Percentiles rank a stretch among this genome's conserved stretches.
These are phyloP conservation scores for Phoxinus phoxinus DNA, from an alignment of 2,113 vertebrate genomes.

Conservation along the genomic window DNA sequence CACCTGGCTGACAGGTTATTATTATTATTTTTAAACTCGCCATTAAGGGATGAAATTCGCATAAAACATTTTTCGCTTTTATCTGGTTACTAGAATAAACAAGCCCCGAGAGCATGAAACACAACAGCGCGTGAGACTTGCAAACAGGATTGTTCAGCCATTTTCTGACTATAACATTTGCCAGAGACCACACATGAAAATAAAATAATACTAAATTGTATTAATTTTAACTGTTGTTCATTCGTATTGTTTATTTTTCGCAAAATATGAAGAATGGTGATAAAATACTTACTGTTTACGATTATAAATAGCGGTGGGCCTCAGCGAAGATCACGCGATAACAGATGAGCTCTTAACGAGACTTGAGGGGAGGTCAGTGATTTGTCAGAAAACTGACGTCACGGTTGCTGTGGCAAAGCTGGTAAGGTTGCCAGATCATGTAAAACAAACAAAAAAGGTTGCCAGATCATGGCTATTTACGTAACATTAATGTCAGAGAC, in stretches of 20 bases:
- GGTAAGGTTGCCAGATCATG: conserved; percentile 33
- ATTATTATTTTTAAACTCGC: neutral
- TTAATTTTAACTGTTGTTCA: neutral
- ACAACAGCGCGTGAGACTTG: conserved; percentile 48
- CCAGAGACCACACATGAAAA: neutral
- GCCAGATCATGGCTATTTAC: conserved; percentile 11
- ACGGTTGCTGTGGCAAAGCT: conserved; percentile 75
- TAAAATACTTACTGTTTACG: conserved; percentile 57
- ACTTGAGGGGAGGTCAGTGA: conserved; percentile 51
- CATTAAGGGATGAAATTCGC: neutral
- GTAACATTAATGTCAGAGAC: neutral
- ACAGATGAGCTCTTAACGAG: conserved; percentile 25
- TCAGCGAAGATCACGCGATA: conserved; percentile 69
- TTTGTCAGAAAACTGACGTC: conserved; percentile 68
- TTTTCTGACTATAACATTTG: neutral
- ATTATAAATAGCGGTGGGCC: conserved; percentile 50
- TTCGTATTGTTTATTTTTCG: neutral
- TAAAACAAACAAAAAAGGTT: neutral
- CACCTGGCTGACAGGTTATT: neutral
- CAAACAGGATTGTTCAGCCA: neutral
- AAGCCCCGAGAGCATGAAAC: conserved; percentile 43
- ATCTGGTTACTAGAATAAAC: neutral
- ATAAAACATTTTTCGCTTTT: neutral
- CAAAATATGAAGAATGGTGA: neutral
- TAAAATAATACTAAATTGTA: neutral